phyloP scores from a whole-genome alignment of 2,797 vertebrate genomes.

The Fringilla coelebs region DNA sequence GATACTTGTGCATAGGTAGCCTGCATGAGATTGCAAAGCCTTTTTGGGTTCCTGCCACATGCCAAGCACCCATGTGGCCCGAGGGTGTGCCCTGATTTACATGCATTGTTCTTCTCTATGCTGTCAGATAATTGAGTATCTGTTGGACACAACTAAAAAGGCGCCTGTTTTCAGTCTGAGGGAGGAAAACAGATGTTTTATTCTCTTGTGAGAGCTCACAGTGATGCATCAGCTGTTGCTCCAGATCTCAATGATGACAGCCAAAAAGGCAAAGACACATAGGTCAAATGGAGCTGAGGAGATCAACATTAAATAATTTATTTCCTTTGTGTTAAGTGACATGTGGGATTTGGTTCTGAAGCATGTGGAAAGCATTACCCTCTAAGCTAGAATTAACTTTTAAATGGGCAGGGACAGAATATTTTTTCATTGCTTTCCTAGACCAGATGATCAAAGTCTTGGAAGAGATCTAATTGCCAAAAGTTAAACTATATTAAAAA shows the following conservation, averaged over 20 bases:
- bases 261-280: background rate
- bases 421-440: background rate
- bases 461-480: background rate
- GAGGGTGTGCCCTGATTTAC: background rate
- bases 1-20: background rate
- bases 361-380: background rate
- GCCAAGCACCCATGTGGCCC: background rate
- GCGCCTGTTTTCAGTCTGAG: background rate
- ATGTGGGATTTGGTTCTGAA: background rate
- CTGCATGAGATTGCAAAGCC: background rate
- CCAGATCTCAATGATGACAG: background rate
- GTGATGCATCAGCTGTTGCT: constrained; percentile 32
- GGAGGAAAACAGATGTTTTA: constrained; percentile 23
- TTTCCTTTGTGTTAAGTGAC: background rate
- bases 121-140: background rate
- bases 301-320: background rate
- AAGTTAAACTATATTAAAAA: background rate
- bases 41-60: background rate
- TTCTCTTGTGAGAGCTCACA: background rate
- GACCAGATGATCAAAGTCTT: background rate
- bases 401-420: background rate
- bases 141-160: background rate
- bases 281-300: constrained; percentile 32
- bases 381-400: background rate
- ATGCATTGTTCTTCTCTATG: background rate